Evolutionary conservation across 2,113 vertebrate species (phyloP).

Genomic region (Dunckerocampus dactyliophorus): DNA sequence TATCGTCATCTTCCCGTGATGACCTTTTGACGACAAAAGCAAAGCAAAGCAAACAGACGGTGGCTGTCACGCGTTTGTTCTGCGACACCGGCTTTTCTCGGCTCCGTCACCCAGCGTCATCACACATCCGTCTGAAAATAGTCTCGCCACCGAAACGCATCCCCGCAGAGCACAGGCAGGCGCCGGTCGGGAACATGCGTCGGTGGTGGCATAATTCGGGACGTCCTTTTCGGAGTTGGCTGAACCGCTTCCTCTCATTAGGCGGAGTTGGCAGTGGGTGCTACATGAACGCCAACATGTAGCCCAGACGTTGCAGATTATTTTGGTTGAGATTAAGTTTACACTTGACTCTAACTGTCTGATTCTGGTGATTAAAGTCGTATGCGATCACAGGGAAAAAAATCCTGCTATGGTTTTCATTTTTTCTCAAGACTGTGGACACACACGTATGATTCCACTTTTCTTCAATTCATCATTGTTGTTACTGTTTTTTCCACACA

Average conservation of each 20-base stretch:
- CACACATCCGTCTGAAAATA: conserved; percentile 51
- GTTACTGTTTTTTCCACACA: too few relatives aligned
- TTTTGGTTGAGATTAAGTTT: too few relatives aligned
- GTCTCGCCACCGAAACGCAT: conserved; percentile 27
- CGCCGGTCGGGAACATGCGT: conserved; percentile 47
- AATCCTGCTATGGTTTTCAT: too few relatives aligned
- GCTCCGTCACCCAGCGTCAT: conserved; percentile 30
- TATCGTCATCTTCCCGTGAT: not conserved
- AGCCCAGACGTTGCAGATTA: too few relatives aligned
- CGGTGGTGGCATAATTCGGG: conserved; percentile 57
- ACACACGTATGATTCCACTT: too few relatives aligned
- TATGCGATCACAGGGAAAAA: too few relatives aligned
- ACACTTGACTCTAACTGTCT: too few relatives aligned
- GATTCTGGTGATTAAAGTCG: too few relatives aligned
- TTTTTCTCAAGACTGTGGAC: too few relatives aligned
- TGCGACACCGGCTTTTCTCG: conserved; percentile 6
- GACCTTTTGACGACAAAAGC: conserved; percentile 25
- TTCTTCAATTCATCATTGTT: too few relatives aligned
- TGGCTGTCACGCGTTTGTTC: conserved; percentile 40
- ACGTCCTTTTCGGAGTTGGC: conserved; percentile 49
- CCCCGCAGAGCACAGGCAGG: conserved; percentile 41
- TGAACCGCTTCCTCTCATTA: conserved; percentile 51
- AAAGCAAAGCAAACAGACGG: conserved; percentile 39
- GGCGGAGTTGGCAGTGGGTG: conserved; percentile 21
- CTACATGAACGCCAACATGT: not conserved